A percentile compares a stretch with the other conserved stretches of the same genome.
Conservation (phyloP, 2,797 vertebrate species). For the Lacerta viridis region DNA sequence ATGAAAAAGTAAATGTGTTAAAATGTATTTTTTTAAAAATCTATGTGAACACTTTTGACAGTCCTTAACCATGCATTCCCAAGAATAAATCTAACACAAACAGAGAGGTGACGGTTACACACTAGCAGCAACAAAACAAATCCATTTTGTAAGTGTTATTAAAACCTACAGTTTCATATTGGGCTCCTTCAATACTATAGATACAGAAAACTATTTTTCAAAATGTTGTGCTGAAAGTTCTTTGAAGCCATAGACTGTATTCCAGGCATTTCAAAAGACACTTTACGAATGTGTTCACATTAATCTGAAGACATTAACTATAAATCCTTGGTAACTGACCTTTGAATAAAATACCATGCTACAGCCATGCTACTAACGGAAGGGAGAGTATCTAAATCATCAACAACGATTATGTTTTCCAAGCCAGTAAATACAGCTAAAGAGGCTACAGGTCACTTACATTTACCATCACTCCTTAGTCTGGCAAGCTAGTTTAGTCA, state of each 20-base stretch:
- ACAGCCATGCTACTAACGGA: slow-evolving; percentile 44
- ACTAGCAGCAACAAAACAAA: too few relatives aligned
- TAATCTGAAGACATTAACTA: slow-evolving; percentile 67
- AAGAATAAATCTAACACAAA: too few relatives aligned
- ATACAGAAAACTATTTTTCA: not conserved
- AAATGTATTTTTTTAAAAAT: too few relatives aligned
- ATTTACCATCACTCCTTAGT: not conserved
- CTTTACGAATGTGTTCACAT: slow-evolving; percentile 70
- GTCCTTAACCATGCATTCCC: too few relatives aligned
- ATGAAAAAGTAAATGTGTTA: too few relatives aligned
- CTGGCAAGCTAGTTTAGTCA: not conserved
- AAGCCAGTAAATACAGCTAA: slow-evolving; percentile 45
- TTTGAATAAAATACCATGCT: slow-evolving; percentile 75
- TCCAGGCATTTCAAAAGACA: slow-evolving; percentile 47
- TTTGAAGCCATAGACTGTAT: slow-evolving; percentile 35
- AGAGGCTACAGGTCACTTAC: slow-evolving; percentile 39
- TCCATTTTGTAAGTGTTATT: not conserved
- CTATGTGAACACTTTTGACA: too few relatives aligned
- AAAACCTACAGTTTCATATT: not conserved
- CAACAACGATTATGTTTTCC: slow-evolving; percentile 76
- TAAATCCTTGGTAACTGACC: slow-evolving; percentile 85
- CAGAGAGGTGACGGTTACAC: too few relatives aligned
- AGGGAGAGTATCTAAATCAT: slow-evolving; percentile 82
- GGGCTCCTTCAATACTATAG: not conserved
- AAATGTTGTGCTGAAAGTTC: slow-evolving; percentile 9